Evolutionary conservation across 1,140 invertebrate species (phyloP).

Genomic region (Lucilia sericata): DNA sequence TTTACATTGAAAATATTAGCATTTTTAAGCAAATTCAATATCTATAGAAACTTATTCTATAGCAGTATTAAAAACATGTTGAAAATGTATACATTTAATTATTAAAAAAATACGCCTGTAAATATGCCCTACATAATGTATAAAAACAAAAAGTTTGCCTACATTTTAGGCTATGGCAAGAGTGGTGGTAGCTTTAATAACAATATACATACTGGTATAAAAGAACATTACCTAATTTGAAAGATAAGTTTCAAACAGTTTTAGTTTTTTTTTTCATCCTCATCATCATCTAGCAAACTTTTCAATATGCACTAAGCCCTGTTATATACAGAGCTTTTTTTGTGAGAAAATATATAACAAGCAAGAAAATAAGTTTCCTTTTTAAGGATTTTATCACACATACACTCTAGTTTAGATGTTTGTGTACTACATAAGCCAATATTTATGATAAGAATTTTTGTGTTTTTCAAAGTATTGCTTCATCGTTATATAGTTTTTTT

Average conservation of each 20-base stretch:
- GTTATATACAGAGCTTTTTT: not conserved
- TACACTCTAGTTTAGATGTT: not conserved
- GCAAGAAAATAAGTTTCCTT: not conserved
- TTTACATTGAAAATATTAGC: no score
- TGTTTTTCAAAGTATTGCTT: not conserved
- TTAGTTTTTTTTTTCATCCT: not conserved
- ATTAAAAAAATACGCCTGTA: not conserved
- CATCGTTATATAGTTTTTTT: not conserved
- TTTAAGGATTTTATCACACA: not conserved
- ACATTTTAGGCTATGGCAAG: not conserved
- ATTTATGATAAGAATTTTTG: not conserved
- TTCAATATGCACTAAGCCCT: not conserved
- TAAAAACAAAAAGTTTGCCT: not conserved
- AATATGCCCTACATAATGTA: not conserved
- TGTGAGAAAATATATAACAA: not conserved
- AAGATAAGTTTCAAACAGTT: constrained; percentile 20
- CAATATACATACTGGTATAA: not conserved
- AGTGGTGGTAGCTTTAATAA: not conserved
- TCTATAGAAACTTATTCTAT: no score
- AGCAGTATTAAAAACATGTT: not conserved
- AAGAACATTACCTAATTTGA: not conserved
- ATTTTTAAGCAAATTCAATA: no score
- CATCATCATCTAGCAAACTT: not conserved
- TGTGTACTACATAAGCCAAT: not conserved
- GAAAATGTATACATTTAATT: not conserved